Evolutionary conservation across 2,888 invertebrate species (phyloP).

Genomic region (Conistra vaccinii): DNA sequence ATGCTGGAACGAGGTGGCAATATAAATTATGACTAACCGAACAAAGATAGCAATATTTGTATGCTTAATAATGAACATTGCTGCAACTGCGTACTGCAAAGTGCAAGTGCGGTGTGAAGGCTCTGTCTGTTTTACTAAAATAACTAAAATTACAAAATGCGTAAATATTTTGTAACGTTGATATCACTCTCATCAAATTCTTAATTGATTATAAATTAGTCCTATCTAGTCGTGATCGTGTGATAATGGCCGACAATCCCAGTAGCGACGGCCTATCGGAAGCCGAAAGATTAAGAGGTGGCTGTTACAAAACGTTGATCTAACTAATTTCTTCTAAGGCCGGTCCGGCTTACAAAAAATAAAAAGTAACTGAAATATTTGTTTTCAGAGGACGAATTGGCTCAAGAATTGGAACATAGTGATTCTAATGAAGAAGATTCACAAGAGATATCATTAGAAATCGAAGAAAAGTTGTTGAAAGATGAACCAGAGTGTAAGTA

Average conservation of each 20-base stretch:
- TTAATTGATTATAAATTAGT: not conserved
- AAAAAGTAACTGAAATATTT: constrained; percentile 9
- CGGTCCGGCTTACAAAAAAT: too few relatives aligned
- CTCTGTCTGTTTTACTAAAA: not conserved
- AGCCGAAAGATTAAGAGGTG: constrained; percentile 85
- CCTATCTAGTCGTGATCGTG: constrained; percentile 1
- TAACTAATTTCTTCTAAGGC: not conserved
- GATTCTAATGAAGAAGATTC: constrained; percentile 88
- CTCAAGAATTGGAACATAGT: constrained; percentile 87
- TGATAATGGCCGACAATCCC: constrained; percentile 81
- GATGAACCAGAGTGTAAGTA: constrained; percentile 88
- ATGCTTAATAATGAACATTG: constrained; percentile 1
- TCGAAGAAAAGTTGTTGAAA: constrained; percentile 87
- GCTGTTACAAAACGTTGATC: constrained; percentile 16
- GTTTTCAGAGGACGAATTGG: constrained; percentile 86
- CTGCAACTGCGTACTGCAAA: not conserved
- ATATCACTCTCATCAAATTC: not conserved
- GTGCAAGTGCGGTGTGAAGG: not conserved
- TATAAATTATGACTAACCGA: not conserved
- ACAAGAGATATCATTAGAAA: constrained; percentile 87
- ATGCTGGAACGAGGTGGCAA: constrained; percentile 13
- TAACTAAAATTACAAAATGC: constrained; percentile 50
- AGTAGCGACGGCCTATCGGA: constrained; percentile 82
- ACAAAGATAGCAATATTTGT: constrained; percentile 24
- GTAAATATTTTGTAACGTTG: constrained; percentile 54